Conservation (phyloP, 2,113 vertebrate genomes). For the Tiliqua scincoides region DNA sequence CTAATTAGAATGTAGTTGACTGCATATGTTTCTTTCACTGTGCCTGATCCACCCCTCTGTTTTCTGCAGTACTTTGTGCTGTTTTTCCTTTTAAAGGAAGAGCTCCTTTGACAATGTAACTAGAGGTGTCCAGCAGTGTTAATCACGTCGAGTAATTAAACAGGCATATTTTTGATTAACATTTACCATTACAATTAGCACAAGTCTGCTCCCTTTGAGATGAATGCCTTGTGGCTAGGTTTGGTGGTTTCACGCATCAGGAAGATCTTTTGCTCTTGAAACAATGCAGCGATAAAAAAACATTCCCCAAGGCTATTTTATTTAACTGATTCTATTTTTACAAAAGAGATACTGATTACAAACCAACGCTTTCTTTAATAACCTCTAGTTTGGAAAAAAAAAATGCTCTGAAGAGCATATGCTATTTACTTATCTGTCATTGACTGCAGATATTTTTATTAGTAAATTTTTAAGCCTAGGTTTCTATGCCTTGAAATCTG, state of each 20-base stretch:
- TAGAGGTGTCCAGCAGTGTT: conserved; percentile 60
- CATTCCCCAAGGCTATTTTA: conserved; percentile 42
- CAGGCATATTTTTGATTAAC: conserved; percentile 66
- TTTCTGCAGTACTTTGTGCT: not conserved
- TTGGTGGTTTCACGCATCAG: conserved; percentile 50
- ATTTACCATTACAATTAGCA: conserved; percentile 58
- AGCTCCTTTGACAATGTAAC: conserved; percentile 48
- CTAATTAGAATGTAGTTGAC: not conserved
- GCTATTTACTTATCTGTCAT: conserved; percentile 10
- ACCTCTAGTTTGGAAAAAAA: conserved; percentile 23
- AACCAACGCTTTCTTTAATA: conserved; percentile 26
- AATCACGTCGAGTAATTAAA: conserved; percentile 70
- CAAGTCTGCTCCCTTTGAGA: conserved; percentile 46
- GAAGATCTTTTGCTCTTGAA: conserved; percentile 55
- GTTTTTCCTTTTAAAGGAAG: conserved; percentile 42
- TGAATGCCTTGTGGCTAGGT: conserved; percentile 52
- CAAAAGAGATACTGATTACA: conserved; percentile 36
- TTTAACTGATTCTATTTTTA: conserved; percentile 47
- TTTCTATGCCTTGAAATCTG: not conserved
- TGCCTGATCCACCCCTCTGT: not conserved
- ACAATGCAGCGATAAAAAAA: conserved; percentile 33
- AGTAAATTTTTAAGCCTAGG: not conserved
- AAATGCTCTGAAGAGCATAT: conserved; percentile 18
- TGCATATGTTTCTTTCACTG: not conserved
- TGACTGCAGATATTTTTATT: conserved; percentile 8